A percentile compares a stretch with the other conserved stretches of the same genome.
Evolutionary conservation across 1,140 invertebrate species (phyloP).

Genomic region (Atta colombica): DNA sequence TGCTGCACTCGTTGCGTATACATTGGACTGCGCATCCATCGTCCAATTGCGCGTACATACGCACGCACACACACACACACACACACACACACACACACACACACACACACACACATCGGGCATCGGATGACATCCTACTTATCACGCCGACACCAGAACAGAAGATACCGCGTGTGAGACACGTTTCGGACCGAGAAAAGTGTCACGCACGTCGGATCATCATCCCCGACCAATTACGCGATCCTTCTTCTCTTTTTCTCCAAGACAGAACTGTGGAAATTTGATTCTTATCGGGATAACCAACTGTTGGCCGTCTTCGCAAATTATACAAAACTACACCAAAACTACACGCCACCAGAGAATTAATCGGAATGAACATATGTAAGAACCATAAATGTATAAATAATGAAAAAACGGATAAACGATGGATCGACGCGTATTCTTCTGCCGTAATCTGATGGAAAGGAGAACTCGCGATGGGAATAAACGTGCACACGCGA

Average conservation of each 20-base stretch:
- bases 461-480: neutral
- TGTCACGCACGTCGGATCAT: conserved; percentile 21
- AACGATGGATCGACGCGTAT: neutral
- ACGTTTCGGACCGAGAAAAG: conserved; percentile 8
- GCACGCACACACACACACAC: neutral
- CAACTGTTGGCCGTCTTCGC: neutral
- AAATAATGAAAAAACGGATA: neutral
- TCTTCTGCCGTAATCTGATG: neutral
- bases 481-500: neutral
- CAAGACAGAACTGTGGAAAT: conserved; percentile 21
- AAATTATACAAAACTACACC: neutral
- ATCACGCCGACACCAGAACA: conserved; percentile 66
- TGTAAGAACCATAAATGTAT: neutral
- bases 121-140: conserved; percentile 71
- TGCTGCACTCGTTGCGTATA: conserved; percentile 55
- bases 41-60: conserved; percentile 42
- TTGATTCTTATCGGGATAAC: conserved; percentile 48
- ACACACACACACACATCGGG: conserved; percentile 41
- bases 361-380: neutral
- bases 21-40: conserved; percentile 36
- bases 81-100: neutral
- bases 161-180: conserved; percentile 7
- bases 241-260: neutral
- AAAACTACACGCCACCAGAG: neutral
- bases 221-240: conserved; percentile 43